phyloP scores from a whole-genome alignment of 2,797 vertebrate species.

The Okamejei kenojei region DNA sequence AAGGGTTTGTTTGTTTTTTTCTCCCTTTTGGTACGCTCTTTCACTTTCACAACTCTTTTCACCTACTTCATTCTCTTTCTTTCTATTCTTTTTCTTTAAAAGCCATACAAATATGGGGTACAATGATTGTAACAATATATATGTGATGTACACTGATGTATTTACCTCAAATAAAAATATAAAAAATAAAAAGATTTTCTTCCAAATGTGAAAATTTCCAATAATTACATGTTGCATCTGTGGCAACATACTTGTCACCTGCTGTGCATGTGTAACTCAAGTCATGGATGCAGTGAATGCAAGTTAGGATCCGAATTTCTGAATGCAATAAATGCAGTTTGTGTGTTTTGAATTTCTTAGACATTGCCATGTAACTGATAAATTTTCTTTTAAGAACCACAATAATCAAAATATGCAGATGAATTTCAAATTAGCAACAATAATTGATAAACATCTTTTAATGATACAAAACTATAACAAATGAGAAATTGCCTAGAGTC shows the following conservation, averaged over 20 bases:
- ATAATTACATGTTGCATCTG: not conserved
- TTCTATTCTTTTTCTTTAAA: too few species aligned
- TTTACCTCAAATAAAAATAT: too few species aligned
- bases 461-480: not conserved
- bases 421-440: not conserved
- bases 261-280: not conserved
- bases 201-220: not conserved
- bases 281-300: too few species aligned
- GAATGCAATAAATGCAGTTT: not conserved
- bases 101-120: too few species aligned
- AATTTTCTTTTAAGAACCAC: not conserved
- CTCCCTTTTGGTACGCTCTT: too few species aligned
- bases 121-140: too few species aligned
- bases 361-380: too few species aligned
- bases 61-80: too few species aligned
- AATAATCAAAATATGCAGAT: not conserved
- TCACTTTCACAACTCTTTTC: too few species aligned
- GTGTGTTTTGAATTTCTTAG: not conserved
- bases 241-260: not conserved
- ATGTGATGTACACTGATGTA: too few species aligned
- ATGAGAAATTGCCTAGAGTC: not conserved
- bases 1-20: too few species aligned
- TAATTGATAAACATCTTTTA: not conserved
- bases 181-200: too few species aligned
- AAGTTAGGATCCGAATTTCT: not conserved